phyloP scores from a whole-genome alignment of 1,140 invertebrate species.

The Pectinophora gossypiella region DNA sequence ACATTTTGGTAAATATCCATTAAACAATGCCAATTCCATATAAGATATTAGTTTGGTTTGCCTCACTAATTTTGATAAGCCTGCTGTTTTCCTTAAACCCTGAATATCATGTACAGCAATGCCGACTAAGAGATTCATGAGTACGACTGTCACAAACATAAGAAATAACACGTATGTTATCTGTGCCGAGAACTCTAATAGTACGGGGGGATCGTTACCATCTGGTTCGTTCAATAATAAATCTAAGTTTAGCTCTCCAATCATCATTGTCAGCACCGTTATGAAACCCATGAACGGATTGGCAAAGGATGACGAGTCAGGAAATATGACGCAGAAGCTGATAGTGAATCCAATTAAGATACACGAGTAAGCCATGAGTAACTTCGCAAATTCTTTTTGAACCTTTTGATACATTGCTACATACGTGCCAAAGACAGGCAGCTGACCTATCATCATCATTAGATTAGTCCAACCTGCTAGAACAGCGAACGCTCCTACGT shows the following conservation, averaged over 20 bases:
- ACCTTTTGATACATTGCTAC: conserved; percentile 92
- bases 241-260: conserved; percentile 87
- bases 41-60: conserved; percentile 87
- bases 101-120: conserved; percentile 89
- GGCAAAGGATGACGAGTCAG: conserved; percentile 85
- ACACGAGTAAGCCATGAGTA: conserved; percentile 89
- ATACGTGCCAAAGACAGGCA: conserved; percentile 90
- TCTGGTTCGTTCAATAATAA: conserved; percentile 80
- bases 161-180: conserved; percentile 84
- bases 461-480: conserved; percentile 90
- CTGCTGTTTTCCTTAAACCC: conserved; percentile 85
- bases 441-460: conserved; percentile 90
- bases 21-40: conserved; percentile 82
- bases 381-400: conserved; percentile 89
- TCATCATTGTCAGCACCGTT: conserved; percentile 93
- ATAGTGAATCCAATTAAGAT: conserved; percentile 90
- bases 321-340: conserved; percentile 91
- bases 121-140: conserved; percentile 89
- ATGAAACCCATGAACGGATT: conserved; percentile 87
- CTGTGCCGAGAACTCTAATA: conserved; percentile 83
- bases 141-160: conserved; percentile 86
- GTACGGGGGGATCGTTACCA: conserved; percentile 77
- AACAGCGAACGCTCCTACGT: conserved; percentile 88
- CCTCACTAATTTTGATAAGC: conserved; percentile 84
- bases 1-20: conserved; percentile 83